phyloP scores from a whole-genome alignment of 2,113 vertebrate genomes.

The Phalacrocorax aristotelis region DNA sequence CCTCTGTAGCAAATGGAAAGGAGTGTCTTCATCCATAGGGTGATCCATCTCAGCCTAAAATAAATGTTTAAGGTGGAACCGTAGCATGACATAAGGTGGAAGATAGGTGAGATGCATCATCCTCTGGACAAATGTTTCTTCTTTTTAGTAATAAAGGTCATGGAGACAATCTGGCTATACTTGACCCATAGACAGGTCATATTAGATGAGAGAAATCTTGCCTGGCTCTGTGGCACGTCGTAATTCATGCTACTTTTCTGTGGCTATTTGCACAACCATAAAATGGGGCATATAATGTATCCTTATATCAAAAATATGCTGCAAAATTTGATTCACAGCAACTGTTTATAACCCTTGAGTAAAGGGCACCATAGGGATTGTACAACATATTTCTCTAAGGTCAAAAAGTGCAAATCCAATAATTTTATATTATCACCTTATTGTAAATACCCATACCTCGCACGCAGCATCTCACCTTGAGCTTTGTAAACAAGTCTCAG shows the following conservation, averaged over 20 bases:
- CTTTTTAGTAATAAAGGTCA: background rate
- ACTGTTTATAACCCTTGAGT: background rate
- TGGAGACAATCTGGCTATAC: background rate
- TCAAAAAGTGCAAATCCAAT: background rate
- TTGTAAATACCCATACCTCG: background rate
- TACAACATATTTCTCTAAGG: background rate
- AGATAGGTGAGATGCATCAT: background rate
- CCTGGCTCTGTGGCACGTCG: background rate
- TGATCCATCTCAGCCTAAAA: background rate
- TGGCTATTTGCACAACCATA: background rate
- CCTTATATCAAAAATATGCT: background rate
- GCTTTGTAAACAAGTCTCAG: constrained; percentile 13
- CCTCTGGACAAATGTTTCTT: background rate
- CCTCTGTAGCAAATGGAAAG: background rate
- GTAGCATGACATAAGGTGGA: background rate
- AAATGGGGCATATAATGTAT: background rate
- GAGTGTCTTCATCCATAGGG: background rate
- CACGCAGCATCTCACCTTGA: background rate
- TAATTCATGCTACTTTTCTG: background rate
- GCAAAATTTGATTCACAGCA: background rate
- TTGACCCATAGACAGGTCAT: background rate
- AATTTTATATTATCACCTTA: background rate
- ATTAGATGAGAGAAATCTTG: background rate
- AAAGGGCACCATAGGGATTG: background rate
- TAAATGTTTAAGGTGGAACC: background rate